Base-by-base conservation (phyloP, 2,113 vertebrate genomes). In the Himantopus leucocephalus region DNA sequence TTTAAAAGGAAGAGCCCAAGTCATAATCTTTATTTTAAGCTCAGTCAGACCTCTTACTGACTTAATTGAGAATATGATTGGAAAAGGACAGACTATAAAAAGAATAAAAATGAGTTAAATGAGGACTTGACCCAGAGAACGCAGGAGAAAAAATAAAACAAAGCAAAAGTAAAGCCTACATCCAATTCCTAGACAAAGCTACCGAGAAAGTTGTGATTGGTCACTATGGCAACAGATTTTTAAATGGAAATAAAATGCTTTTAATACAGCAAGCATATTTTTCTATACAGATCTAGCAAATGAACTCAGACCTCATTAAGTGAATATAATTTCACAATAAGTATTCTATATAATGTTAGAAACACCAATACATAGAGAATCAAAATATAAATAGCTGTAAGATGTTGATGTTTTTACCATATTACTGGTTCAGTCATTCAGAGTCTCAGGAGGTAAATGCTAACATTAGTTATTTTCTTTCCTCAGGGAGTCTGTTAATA, bases 151-250 rank as follows among this genome's bases (percentile, higher is more conserved):
- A 93, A 92, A 24, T 41, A 67, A 76, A 88, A 72, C 0, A 19
- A 75, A 94, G 48, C 35, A 68, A 89, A 95, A 87, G 82, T 53
- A 73, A 89, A 96, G 47, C 86, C 50, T 82, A 68, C 37, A 70
- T 87, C 60, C 63, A 91, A 55, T 88, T 83, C 92, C 66, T 88
- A 85, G 86, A 92, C 53, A 92, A 92, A 94, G 91, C 92, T 81
- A 58, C 58, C 59, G 68, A 94, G 71, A 95, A 93, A 95, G 91
- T 91, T 95, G 78, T 94, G 79, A 75, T 88, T 55, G 48, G 85
- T 97, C 90, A 87, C 96, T 91, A 97, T 92, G 93, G 96, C 90
- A 97, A 97, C 96, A 84, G 94, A 92, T 91, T 78, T 89, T 92
- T 73, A 96, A 95, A 96, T 84, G 72, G 92, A 95, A 94, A 93